Base-by-base conservation (phyloP, 2,888 invertebrate species). In the Ferrisia virgata region DNA sequence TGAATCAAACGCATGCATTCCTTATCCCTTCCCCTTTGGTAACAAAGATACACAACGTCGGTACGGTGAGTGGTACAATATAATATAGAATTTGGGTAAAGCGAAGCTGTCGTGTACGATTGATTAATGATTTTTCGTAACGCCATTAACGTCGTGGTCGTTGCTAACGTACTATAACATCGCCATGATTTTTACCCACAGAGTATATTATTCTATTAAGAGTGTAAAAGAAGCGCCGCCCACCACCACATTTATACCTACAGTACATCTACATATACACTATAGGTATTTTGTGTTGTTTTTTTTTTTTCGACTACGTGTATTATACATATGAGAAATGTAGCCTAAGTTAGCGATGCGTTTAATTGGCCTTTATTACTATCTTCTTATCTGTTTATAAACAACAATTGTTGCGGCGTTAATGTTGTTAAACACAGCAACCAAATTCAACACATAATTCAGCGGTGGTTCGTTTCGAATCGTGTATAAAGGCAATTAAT, bases 111-210 rank as follows among this genome's bases (percentile, higher is more conserved):
- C 28, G 18, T 25, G 36, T 36, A 15, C 36, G 25, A 76, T 76
- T 76, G 72, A 76, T 76, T 76, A 76, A 76, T 76, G 72, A 76
- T 76, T 76, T 76, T 76, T 36, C 72, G 72, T 76, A 76, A 36
- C 72, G 72, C 72, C 72, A 76, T 76, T 76, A 76, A 76, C 72
- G 72, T 76, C n/a, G 47, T n/a, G n/a, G n/a, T n/a, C 58, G 72
- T 76, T 36, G 72, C 72, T 36, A 36, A n/a, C n/a, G n/a, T n/a
- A n/a, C n/a, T n/a, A n/a, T n/a, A n/a, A 76, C 36, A 76, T 76
- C 72, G 72, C 72, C 72, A 76, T 76, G 72, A 76, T 76, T 76
- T 76, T 76, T n/a, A n/a, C n/a, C n/a, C n/a, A n/a, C n/a, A n/a
- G n/a, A n/a, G n/a, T n/a, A n/a, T n/a, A 76, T 76, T 76, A 76